These are phyloP conservation scores for Tamandua tetradactyla DNA, from an alignment of 2,797 vertebrate species.

Conservation along the genomic window DNA sequence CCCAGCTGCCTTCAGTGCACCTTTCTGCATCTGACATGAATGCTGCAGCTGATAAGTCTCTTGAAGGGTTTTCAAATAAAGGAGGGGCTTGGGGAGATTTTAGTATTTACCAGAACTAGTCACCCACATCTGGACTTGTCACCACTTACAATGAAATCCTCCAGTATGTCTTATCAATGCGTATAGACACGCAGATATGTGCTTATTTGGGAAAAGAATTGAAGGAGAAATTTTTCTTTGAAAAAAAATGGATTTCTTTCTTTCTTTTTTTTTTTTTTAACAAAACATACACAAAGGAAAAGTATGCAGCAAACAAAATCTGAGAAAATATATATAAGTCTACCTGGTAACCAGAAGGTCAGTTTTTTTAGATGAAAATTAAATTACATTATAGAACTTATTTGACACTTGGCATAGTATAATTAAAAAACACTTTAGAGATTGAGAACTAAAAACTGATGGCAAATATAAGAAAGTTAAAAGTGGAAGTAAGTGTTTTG, in stretches of 20 bases:
- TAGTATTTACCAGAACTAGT: background rate
- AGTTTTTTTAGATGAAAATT: background rate
- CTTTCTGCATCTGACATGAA: background rate
- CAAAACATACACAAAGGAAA: conserved; percentile 42
- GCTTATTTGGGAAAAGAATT: background rate
- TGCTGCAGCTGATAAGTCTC: background rate
- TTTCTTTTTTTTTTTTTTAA: background rate
- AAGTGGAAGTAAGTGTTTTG: conserved; percentile 1
- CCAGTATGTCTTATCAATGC: background rate
- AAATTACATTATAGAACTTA: conserved; percentile 30
- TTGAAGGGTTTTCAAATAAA: background rate
- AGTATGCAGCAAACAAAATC: background rate
- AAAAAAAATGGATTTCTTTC: background rate
- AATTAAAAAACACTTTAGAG: background rate
- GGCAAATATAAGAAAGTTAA: conserved; percentile 48
- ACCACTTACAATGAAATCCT: background rate
- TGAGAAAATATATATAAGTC: background rate
- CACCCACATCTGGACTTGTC: background rate
- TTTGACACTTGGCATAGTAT: background rate
- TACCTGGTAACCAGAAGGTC: background rate
- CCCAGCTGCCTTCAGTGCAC: background rate
- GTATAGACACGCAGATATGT: background rate
- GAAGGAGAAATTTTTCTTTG: background rate
- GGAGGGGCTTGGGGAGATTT: background rate
- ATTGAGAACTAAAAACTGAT: conserved; percentile 35